Evolutionary conservation across 2,113 vertebrate genomes (phyloP).

Genomic region (Himantopus leucocephalus): DNA sequence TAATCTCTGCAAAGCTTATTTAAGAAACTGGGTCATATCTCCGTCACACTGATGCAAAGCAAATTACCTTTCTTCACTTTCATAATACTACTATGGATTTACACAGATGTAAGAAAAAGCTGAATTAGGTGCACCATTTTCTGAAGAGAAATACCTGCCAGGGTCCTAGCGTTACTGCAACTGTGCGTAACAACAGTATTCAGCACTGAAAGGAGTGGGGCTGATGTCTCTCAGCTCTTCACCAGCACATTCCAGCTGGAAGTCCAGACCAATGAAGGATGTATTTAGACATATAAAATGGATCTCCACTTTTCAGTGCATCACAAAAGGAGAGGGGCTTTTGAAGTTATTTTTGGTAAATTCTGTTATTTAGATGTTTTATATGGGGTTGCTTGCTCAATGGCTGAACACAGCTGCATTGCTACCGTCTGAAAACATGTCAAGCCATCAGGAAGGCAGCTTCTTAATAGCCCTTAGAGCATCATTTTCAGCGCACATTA

Average conservation of each 20-base stretch:
- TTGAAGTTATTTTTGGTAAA: neutral
- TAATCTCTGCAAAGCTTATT: neutral
- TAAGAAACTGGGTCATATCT: neutral
- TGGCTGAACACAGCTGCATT: neutral
- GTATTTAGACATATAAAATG: neutral
- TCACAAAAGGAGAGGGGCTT: neutral
- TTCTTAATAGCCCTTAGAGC: neutral
- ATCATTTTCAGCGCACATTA: neutral
- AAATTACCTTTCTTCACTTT: neutral
- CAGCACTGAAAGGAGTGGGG: neutral
- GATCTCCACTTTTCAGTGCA: neutral
- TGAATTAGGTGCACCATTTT: neutral
- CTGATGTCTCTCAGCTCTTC: neutral
- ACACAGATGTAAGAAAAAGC: neutral
- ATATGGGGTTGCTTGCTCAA: neutral
- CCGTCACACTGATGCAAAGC: neutral
- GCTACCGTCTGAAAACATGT: neutral
- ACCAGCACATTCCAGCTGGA: neutral
- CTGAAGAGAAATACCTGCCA: neutral
- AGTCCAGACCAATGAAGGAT: neutral
- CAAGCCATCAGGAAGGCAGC: constrained; percentile 4
- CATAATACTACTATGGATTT: neutral
- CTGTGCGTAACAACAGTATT: neutral
- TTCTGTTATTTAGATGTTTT: neutral
- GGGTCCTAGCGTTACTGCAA: neutral